These are phyloP conservation scores for Argyra leucocephala DNA, from an alignment of 2,888 invertebrate species.

Conservation along the genomic window DNA sequence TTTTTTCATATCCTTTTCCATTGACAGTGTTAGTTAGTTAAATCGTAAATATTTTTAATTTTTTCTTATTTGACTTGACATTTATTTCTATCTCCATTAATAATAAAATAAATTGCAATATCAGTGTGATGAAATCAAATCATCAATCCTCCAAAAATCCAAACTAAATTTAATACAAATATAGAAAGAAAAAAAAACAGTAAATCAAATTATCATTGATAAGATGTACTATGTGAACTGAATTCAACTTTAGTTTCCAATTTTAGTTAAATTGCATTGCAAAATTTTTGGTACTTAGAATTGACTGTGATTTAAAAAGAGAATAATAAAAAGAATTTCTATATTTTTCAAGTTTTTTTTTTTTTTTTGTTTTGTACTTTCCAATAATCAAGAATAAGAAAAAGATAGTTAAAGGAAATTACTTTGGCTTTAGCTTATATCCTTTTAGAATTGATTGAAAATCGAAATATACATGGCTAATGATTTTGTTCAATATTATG, in stretches of 20 bases:
- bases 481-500: not conserved
- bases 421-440: not conserved
- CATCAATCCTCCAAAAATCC: no score
- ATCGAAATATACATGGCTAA: not conserved
- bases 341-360: not conserved
- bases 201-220: not conserved
- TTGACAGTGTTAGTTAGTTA: no score
- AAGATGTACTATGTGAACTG: not conserved
- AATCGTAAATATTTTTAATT: no score
- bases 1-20: no score
- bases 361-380: not conserved
- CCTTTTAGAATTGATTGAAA: not conserved
- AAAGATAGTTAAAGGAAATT: not conserved
- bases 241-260: not conserved
- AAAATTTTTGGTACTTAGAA: not conserved
- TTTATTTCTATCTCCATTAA: no score
- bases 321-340: not conserved
- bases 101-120: no score
- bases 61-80: no score
- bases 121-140: no score
- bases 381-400: not conserved
- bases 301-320: conserved; percentile 1
- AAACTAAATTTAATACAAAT: not conserved
- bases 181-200: not conserved
- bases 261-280: not conserved